Evolutionary conservation across 2,888 invertebrate species (phyloP).

Genomic region (Amphiduros pacificus): DNA sequence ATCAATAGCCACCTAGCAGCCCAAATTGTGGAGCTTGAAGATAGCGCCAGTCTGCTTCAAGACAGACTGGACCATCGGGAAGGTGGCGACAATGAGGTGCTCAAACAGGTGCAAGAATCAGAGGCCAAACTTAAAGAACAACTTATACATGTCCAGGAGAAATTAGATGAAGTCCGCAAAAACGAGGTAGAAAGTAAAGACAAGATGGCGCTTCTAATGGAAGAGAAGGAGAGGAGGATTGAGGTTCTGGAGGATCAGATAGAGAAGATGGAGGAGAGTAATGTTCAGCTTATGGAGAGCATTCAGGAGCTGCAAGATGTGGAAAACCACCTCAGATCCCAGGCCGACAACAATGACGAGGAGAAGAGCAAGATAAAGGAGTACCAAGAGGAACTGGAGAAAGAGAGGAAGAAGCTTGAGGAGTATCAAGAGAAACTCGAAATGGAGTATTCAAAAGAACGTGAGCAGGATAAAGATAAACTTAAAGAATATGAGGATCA

Average conservation of each 20-base stretch:
- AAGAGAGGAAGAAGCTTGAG: too few species aligned
- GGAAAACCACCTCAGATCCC: background rate
- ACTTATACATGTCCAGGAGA: background rate
- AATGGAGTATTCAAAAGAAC: constrained; percentile 1
- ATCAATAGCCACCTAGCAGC: too few species aligned
- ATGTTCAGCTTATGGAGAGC: background rate
- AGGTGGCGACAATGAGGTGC: constrained; percentile 1
- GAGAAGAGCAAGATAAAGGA: background rate
- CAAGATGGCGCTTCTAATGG: background rate
- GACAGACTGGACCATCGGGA: constrained; percentile 7
- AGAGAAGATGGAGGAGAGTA: constrained; percentile 9
- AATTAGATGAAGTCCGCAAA: background rate
- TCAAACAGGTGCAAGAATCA: background rate
- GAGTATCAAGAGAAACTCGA: too few species aligned
- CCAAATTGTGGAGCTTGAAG: constrained; percentile 9
- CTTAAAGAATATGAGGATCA: background rate
- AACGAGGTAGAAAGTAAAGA: constrained; percentile 2
- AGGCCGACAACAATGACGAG: background rate
- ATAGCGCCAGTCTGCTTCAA: constrained; percentile 1
- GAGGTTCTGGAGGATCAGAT: constrained; percentile 6
- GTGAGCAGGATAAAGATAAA: constrained; percentile 4
- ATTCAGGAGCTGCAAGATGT: constrained; percentile 1
- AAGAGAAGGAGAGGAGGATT: constrained; percentile 12
- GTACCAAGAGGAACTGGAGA: too few species aligned
- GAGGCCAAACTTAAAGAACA: background rate